Conservation (phyloP, 92 coral and sea anemone genomes). For the Blastomussa wellsi region DNA sequence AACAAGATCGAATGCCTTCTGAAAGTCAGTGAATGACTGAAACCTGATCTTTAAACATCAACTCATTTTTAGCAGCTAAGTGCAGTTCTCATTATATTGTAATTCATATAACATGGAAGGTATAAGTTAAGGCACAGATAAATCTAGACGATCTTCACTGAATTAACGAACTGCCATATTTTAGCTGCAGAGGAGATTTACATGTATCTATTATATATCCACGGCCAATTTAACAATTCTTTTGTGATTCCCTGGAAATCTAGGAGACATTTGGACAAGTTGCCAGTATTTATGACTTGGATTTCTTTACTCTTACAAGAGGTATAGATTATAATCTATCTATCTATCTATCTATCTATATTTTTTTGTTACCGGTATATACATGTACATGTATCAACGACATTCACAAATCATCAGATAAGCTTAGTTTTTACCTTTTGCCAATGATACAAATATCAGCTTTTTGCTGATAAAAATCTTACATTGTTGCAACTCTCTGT, state of each 20-base stretch:
- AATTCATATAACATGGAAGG: constrained; percentile 26
- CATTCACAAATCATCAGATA: no score
- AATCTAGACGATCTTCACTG: constrained; percentile 32
- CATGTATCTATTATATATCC: constrained; percentile 1
- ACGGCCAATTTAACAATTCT: constrained; percentile 31
- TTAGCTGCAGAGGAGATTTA: constrained; percentile 44
- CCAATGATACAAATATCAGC: no score
- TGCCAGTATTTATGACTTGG: constrained; percentile 37
- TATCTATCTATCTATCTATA: no score
- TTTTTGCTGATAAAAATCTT: no score
- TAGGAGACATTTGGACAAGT: constrained; percentile 37
- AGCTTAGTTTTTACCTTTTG: no score
- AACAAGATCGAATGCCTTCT: no score
- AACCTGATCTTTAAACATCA: constrained; percentile 32
- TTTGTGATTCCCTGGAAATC: constrained; percentile 14
- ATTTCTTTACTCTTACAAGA: constrained; percentile 30
- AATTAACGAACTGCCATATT: constrained; percentile 39
- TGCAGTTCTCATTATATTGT: constrained; percentile 24
- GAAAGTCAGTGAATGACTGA: no score
- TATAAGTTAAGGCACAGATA: constrained; percentile 20
- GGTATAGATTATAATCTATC: no score
- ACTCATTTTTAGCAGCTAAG: constrained; percentile 35
- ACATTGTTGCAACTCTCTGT: no score
- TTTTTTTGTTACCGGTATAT: no score
- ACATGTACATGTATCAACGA: no score